Percentiles rank a stretch among this genome's conserved stretches.
These are phyloP conservation scores for Cylindroiulus punctatus DNA, from an alignment of 2,888 invertebrate species.

Conservation along the genomic window DNA sequence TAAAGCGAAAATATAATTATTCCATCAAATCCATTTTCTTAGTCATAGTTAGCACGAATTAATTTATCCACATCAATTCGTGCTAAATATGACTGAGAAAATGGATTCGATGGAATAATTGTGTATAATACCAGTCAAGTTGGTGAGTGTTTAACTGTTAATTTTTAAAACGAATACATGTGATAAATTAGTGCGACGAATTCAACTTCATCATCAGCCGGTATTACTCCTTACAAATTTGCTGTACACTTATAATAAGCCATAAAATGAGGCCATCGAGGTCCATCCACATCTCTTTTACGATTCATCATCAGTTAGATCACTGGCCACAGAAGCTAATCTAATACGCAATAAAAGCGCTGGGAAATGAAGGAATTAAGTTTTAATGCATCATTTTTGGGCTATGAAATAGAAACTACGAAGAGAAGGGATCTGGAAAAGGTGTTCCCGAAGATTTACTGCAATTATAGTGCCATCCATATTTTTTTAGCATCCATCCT, in stretches of 20 bases:
- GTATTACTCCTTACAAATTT: not conserved
- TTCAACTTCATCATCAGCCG: not conserved
- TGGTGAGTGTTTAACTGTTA: no score
- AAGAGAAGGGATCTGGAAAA: not conserved
- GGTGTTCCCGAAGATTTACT: not conserved
- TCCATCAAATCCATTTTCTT: no score
- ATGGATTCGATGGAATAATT: no score
- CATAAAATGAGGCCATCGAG: not conserved
- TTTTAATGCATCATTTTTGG: not conserved
- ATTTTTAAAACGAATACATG: not conserved
- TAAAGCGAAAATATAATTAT: no score
- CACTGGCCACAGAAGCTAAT: not conserved
- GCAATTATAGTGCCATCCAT: no score
- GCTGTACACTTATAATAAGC: slow-evolving; percentile 1
- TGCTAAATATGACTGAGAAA: no score
- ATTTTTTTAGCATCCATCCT: not conserved
- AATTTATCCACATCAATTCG: no score
- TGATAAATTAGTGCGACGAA: not conserved
- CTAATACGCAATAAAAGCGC: not conserved
- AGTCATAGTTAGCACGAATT: no score
- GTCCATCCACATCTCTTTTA: not conserved
- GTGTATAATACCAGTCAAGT: no score
- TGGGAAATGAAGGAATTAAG: slow-evolving; percentile 1
- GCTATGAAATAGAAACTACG: not conserved
- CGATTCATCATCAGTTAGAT: slow-evolving; percentile 22